Evolutionary conservation across 1,140 invertebrate genomes (phyloP), one percentile per base, ranked within the genome.

Genomic region (Drosophila ficusphila): DNA sequence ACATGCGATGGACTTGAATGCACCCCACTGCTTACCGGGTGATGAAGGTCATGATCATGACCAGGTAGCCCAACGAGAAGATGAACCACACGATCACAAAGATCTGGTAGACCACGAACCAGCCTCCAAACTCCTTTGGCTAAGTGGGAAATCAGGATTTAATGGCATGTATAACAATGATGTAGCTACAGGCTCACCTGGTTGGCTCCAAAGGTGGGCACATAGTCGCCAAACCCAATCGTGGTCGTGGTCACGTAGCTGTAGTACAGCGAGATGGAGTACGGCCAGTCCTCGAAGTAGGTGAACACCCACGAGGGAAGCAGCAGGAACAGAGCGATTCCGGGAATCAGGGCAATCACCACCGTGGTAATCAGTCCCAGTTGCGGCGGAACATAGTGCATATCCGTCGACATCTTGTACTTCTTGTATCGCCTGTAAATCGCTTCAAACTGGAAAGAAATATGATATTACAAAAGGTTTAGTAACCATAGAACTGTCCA

Each of bases 191-290:
- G 11, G 5, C 82, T 91, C 90, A 95, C 96, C 95, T 91, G 90
- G 61, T 82, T 75, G 46, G 85, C n/a, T 2, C 88, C 77, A 73
- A 91, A 91, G 4, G 91, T 91, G 78, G 97, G 97, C 12, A 98
- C 97, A 77, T 95, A 96, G 92, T 99, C 97, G 29, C 97, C 98
- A 91, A 98, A 99, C 16, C 98, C 98, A 76, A 98, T 98, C 6
- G 98, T 99, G 0, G 97, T 97, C 2, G 98, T 93, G 0, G 97
- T 97, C 21, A 98, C 96, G 91, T 98, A 98, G 11, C 96, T 96
- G 79, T 97, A 99, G 90, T 99, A 99, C 33, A 98, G 93, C 0
- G 96, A 94, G 38, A 97, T 95, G n/a, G 97, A 94, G 86, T 97
- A 98, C 2, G 94, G 93, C 98, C 98, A 99, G 0, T 93, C 94